Conservation (phyloP, 2,797 vertebrate genomes). For the Lepus oiostolus region DNA sequence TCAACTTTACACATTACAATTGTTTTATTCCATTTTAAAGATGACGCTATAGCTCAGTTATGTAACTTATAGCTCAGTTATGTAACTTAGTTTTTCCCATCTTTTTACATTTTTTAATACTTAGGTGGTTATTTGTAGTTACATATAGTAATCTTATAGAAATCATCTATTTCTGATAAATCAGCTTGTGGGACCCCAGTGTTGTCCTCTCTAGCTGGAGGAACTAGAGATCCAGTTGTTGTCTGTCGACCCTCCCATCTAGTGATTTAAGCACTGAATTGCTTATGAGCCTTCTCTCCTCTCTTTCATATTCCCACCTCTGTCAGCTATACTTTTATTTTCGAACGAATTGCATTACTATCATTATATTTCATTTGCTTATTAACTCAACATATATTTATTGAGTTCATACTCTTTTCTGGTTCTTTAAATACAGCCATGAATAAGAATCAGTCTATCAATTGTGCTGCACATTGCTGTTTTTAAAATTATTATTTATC, state of each 20-base stretch:
- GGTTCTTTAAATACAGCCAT: no score
- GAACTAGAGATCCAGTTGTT: background rate
- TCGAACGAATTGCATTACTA: no score
- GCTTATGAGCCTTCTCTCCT: background rate
- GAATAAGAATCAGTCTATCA: no score
- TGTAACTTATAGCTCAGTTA: background rate
- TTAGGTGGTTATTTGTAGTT: background rate
- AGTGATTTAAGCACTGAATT: background rate
- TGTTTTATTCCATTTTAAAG: background rate
- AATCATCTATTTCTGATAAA: background rate
- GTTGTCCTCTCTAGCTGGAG: background rate
- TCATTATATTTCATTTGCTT: no score
- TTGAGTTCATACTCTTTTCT: no score
- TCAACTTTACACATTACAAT: background rate
- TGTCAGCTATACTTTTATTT: background rate
- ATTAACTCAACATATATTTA: no score
- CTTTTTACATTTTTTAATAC: background rate
- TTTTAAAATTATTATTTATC: no score
- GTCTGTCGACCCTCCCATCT: background rate
- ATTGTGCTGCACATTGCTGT: no score
- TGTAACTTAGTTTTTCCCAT: background rate
- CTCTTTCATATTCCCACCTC: background rate
- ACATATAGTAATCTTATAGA: conserved; percentile 5
- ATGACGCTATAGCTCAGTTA: background rate
- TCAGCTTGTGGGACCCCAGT: background rate